These are phyloP conservation scores for Osedax frankpressi DNA, from an alignment of 2,888 invertebrate species.

Conservation along the genomic window DNA sequence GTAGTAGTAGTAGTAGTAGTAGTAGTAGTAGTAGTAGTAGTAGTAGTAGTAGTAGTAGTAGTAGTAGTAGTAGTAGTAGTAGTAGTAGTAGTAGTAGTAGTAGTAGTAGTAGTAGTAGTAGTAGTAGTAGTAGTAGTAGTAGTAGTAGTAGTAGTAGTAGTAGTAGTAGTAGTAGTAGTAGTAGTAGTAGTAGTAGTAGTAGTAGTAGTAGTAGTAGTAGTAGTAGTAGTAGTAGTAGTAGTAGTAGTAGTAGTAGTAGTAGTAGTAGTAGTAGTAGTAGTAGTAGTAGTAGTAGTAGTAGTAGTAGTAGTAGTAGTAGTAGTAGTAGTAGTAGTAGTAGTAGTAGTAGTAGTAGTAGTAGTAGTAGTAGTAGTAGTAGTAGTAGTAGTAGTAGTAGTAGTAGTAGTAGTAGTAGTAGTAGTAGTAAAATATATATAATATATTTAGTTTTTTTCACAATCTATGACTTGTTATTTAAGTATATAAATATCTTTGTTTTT, in stretches of 20 bases:
- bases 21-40: constrained; percentile 15
- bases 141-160: constrained; percentile 17
- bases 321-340: too few relatives aligned
- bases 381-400: too few relatives aligned
- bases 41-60: constrained; percentile 6
- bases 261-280: constrained; percentile 17
- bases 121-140: constrained; percentile 17
- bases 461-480: too few relatives aligned
- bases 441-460: too few relatives aligned
- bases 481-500: too few relatives aligned
- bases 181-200: constrained; percentile 15
- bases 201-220: constrained; percentile 15
- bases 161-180: constrained; percentile 16
- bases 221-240: constrained; percentile 14
- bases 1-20: background rate
- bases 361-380: too few relatives aligned
- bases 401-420: too few relatives aligned
- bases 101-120: constrained; percentile 17
- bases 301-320: constrained; percentile 17
- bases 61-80: constrained; percentile 15
- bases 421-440: too few relatives aligned
- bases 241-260: constrained; percentile 17
- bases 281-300: constrained; percentile 17
- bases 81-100: constrained; percentile 16
- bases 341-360: too few relatives aligned